Percentiles rank a stretch among this genome's conserved stretches.
These are phyloP conservation scores for Piezodorus guildinii DNA, from an alignment of 1,140 invertebrate genomes.

Conservation along the genomic window DNA sequence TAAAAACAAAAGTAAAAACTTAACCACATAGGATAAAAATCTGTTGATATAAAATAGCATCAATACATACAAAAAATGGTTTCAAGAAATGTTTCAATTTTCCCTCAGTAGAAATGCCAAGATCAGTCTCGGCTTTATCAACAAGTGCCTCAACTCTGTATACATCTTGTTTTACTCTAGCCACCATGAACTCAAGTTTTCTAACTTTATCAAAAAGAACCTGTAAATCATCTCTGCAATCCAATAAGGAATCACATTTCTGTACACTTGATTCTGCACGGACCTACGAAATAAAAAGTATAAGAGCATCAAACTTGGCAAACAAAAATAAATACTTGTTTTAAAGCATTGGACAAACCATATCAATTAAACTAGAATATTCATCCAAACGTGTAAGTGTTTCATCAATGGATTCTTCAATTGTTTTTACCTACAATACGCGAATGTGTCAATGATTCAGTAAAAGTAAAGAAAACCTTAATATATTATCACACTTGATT, in stretches of 20 bases:
- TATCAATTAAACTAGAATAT: constrained; percentile 37
- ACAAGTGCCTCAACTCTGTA: constrained; percentile 37
- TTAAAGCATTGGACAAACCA: constrained; percentile 34
- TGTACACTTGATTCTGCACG: constrained; percentile 20
- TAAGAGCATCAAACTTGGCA: background rate
- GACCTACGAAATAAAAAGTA: background rate
- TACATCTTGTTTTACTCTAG: constrained; percentile 35
- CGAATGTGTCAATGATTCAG: background rate
- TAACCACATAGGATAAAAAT: background rate
- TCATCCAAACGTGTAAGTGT: constrained; percentile 41
- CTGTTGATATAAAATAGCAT: background rate
- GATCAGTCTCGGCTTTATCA: constrained; percentile 37
- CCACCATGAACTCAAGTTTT: constrained; percentile 34
- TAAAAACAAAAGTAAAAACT: background rate
- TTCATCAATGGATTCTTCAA: constrained; percentile 40
- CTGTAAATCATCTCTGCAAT: constrained; percentile 35
- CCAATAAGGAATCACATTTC: constrained; percentile 34
- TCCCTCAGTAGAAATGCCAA: constrained; percentile 27
- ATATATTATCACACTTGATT: background rate
- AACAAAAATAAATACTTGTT: background rate
- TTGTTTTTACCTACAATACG: constrained; percentile 32
- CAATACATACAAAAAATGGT: constrained; percentile 18
- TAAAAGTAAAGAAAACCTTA: background rate
- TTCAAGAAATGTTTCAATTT: constrained; percentile 16
- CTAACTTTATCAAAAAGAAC: constrained; percentile 36